Evolutionary conservation across 1,140 invertebrate species (phyloP).

Genomic region (Limonius californicus): DNA sequence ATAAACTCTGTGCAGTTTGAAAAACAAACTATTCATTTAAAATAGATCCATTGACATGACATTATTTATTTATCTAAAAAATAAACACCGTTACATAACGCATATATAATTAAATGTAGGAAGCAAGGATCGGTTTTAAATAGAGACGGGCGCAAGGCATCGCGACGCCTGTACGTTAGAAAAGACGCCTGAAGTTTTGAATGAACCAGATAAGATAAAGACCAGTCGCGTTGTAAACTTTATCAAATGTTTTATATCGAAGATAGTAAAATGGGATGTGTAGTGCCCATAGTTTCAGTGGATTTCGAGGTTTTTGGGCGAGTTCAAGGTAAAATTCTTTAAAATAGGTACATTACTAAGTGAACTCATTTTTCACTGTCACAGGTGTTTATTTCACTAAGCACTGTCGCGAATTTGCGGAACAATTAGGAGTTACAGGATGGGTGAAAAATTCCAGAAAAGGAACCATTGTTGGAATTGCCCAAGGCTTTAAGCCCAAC

Average conservation of each 20-base stretch:
- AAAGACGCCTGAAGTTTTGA: background rate
- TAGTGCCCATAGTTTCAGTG: constrained; percentile 64
- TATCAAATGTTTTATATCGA: background rate
- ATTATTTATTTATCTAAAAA: background rate
- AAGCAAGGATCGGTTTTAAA: constrained; percentile 3
- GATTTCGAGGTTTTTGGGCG: constrained; percentile 87
- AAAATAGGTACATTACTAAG: background rate
- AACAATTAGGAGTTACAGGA: constrained; percentile 69
- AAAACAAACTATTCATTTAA: background rate
- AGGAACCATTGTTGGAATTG: constrained; percentile 81
- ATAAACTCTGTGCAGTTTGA: too few species aligned
- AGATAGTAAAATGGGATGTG: constrained; percentile 16
- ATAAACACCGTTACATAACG: background rate
- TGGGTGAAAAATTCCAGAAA: constrained; percentile 88
- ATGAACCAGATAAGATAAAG: background rate
- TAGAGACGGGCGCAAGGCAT: background rate
- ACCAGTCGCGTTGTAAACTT: too few species aligned
- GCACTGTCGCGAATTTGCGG: constrained; percentile 74
- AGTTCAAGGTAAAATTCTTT: constrained; percentile 69
- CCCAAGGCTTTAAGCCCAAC: constrained; percentile 74
- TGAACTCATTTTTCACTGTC: background rate
- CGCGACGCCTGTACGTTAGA: background rate
- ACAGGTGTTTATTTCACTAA: constrained; percentile 83
- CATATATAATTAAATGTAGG: constrained; percentile 2
- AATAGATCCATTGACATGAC: background rate